Base-by-base conservation (phyloP, 2,888 invertebrate genomes). In the Arctia plantaginis region DNA sequence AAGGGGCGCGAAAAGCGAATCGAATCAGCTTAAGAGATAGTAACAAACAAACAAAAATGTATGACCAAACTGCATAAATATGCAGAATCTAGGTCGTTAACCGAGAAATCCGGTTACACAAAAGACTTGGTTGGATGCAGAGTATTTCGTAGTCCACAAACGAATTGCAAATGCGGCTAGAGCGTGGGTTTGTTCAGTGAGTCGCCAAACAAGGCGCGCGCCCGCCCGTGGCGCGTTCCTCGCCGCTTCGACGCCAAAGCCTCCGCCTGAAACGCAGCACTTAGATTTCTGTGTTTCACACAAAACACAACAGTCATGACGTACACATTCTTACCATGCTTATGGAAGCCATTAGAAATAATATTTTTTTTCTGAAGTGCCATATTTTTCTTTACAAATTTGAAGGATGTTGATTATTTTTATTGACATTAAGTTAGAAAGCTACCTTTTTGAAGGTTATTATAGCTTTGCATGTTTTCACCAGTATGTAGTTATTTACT, bases 81-180 rank as follows among this genome's bases (percentile, higher is more conserved):
- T 91, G 88, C 91, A 91, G 89, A 90, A 89, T 89, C 88, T 90
- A 88, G 91, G 92, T 93, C 93, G 92, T 93, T 92, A 93, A 90
- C 91, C 89, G 90, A 89, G 89, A 93, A 93, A 94, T 92, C 91
- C 89, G 88, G 90, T 92, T 90, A 92, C 91, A 91, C 92, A 92
- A 93, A 93, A 93, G 92, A 90, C 89, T 92, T 89, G 88, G 90
- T 90, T 84, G 89, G 88, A 89, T 88, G 90, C 88, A 86, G 90
- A 92, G 90, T 90, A 91, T 92, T 92, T 91, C 88, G 92, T 88
- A 91, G 91, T 91, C 91, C 86, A 86, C 90, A 92, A 92, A 92
- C 92, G 92, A 92, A 91, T 90, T 90, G 92, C 91, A 92, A 92
- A 92, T 91, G 90, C 90, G 87, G 90, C 87, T 82, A 83, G 84